Evolutionary conservation across 1,140 invertebrate genomes (phyloP), one percentile per base, ranked within the genome.

Genomic region (Caenorhabditis tropicalis): DNA sequence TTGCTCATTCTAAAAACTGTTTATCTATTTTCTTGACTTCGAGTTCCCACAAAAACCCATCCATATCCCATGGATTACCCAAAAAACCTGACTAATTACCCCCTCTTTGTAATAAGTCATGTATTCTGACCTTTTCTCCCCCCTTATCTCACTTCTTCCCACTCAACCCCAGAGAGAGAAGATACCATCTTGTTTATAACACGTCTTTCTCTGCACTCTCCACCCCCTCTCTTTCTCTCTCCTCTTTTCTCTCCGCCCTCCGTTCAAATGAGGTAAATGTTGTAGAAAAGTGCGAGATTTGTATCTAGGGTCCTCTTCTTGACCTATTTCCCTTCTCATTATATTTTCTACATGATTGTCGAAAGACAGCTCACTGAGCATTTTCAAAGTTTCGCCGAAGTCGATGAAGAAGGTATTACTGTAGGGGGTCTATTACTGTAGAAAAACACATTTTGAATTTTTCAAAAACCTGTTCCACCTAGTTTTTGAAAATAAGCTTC

Each of bases 361-460:
- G 65, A 46, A n/a, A 74, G 36, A 46, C 65, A 43, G 65, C 65
- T 74, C 65, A 24, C n/a, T 10, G 65, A 74, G 27, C 21, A 65
- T 36, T 31, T 43, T 74, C 65, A 74, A 9, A 74, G 65, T 43
- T 74, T 43, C 15, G 65, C 65, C 6, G 65, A 43, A 12, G n/a
- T 74, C 27, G 65, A 74, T 43, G 65, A 74, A 21, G 65, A 74
- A 74, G 65, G 65, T 74, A 51, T n/a, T n/a, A n/a, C n/a, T n/a
- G n/a, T n/a, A n/a, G n/a, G n/a, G n/a, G n/a, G n/a, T n/a, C n/a
- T n/a, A n/a, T n/a, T n/a, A n/a, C n/a, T n/a, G n/a, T n/a, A n/a
- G n/a, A n/a, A 51, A n/a, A 19, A n/a, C 12, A n/a, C 19, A 19
- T 51, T 51, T 51, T 51, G 12, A 51, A 5, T 85, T n/a, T n/a